Base-by-base conservation (phyloP, 2,888 invertebrate genomes). In the Ceramica pisi region DNA sequence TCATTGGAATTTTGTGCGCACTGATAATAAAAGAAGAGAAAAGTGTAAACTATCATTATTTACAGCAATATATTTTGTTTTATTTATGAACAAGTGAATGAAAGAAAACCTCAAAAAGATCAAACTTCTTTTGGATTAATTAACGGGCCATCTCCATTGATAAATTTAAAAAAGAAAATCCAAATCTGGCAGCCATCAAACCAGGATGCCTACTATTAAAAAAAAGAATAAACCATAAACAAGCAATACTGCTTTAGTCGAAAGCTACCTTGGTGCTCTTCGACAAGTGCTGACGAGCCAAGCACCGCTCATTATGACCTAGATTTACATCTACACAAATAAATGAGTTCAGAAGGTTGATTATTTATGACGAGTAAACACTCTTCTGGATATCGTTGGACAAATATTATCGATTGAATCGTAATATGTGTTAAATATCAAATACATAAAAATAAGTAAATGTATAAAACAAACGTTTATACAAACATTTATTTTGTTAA, bases 281-380 rank as follows among this genome's bases (percentile, higher is more conserved):
- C 48, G 69, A 71, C 78, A 80, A 87, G 84, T 80, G 83, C 84
- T 86, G 83, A 84, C 86, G 70, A 53, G 70, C 67, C 80, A 67
- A 86, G 85, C 69, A 82, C 78, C 75, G 71, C 85, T 88, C 76
- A 82, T 83, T 78, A 77, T 79, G 88, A 87, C 88, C 89, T 64
- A 89, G 80, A 81, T 87, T 53, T 51, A 71, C 31, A 31, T 31
- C 31, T 46, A 46, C 19, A 57, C 21, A 38, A 14, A 16, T 57
- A 38, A 38, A 38, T 38, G 21, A 8, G 14, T 12, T 7, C 38
- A 57, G 57, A 21, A 57, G 57, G 38, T 57, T 4, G 14, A 8
- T 4, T 57, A 7, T 12, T n/a, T 35, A 56, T n/a, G 7, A 12
- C 6, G 55, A 35, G 3, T 7, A 35, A 56, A 56, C 9, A 35